Evolutionary conservation across 2,113 vertebrate genomes (phyloP), one percentile per base, ranked within the genome.

Genomic region (Otis tarda): DNA sequence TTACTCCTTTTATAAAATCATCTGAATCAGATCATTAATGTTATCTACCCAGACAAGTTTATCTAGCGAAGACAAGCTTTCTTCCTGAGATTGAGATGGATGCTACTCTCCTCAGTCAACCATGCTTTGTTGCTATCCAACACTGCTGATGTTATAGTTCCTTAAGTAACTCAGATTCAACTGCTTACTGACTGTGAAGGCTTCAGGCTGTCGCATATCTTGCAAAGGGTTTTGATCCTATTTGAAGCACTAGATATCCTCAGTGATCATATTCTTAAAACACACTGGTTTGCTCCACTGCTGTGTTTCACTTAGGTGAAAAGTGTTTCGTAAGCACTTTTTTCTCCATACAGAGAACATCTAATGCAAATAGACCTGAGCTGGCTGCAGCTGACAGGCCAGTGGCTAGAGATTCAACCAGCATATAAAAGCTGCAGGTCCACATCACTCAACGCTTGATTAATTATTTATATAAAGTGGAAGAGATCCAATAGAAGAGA

Each of bases 401-500:
- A 53, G 50, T 13, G 7, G 55, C 70, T 63, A 74, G 52, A 70
- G 23, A 12, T 81, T 86, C 60, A 74, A 8, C 12, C 1, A 7
- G 31, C 45, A 68, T n/a, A 33, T 67, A 35, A 69, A 25, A 90
- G 18, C 47, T 90, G 59, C 50, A 65, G 52, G 28, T 57, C 77
- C 63, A 56, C 73, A 83, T 74, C 52, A 39, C 7, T 70, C 71
- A 83, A 21, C 8, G 19, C 21, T 39, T 90, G 31, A 39, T 92
- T 87, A 80, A 95, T 92, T 92, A 90, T 94, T 95, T 78, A 93
- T 47, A 33, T 41, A 21, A 86, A 87, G 25, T 87, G 33, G 52
- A 89, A 77, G 28, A 70, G 12, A 59, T 90, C 56, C 80, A 89
- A 74, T 6, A 60, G 21, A 41, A 83, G 30, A 74, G 12, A 74